phyloP scores from a whole-genome alignment of 2,888 invertebrate species.

The Acrocera orbiculus region DNA sequence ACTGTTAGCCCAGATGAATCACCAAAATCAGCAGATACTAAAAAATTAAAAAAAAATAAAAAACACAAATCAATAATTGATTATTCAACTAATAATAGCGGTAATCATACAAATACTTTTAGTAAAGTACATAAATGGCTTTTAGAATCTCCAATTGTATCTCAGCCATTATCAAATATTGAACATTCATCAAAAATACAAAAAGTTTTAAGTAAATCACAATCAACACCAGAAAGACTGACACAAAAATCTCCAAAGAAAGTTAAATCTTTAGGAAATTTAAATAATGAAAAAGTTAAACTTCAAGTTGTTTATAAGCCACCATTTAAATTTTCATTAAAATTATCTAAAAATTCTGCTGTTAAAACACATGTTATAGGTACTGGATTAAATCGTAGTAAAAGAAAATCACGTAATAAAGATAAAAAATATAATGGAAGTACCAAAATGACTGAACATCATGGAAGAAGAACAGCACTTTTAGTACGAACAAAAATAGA shows the following conservation, averaged over 20 bases:
- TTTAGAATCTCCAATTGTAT: slow-evolving; percentile 46
- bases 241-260: slow-evolving; percentile 41
- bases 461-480: slow-evolving; percentile 24
- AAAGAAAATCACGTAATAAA: slow-evolving; percentile 15
- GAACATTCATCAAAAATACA: slow-evolving; percentile 29
- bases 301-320: slow-evolving; percentile 76
- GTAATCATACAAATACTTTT: slow-evolving; percentile 32
- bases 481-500: slow-evolving; percentile 22
- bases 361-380: slow-evolving; percentile 30
- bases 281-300: slow-evolving; percentile 49
- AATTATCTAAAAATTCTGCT: slow-evolving; percentile 36
- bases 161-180: slow-evolving; percentile 28
- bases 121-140: slow-evolving; percentile 79
- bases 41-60: slow-evolving; percentile 37
- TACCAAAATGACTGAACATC: slow-evolving; percentile 12
- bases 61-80: slow-evolving; percentile 56
- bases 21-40: slow-evolving; percentile 25
- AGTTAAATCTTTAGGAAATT: slow-evolving; percentile 54
- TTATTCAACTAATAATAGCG: slow-evolving; percentile 40
- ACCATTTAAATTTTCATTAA: slow-evolving; percentile 71
- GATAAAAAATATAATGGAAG: not conserved
- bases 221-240: slow-evolving; percentile 63
- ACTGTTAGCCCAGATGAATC: slow-evolving; percentile 38
- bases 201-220: slow-evolving; percentile 55
- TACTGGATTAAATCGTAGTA: slow-evolving; percentile 19